A percentile compares a stretch with the other conserved stretches of the same genome.
Evolutionary conservation across 2,797 vertebrate species (phyloP).

Genomic region (Phalanger gymnotis): DNA sequence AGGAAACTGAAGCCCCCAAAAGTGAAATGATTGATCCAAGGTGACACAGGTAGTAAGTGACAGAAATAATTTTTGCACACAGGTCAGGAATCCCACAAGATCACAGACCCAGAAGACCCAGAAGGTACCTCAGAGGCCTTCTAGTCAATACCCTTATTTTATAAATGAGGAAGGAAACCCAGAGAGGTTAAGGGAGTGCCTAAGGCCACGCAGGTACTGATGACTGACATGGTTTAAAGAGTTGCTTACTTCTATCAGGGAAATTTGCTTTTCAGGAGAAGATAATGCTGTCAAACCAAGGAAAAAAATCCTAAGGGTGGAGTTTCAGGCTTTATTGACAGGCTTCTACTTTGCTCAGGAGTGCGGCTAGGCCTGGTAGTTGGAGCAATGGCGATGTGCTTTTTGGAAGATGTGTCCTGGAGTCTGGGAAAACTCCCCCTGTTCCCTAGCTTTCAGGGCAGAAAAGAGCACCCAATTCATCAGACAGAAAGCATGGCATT

Average conservation of each 20-base stretch:
- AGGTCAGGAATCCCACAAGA: not conserved
- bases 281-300: not conserved
- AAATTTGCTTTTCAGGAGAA: not conserved
- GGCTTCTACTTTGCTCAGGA: not conserved
- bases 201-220: not conserved
- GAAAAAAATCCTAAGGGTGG: not conserved
- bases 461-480: conserved; percentile 44
- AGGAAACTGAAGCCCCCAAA: not conserved
- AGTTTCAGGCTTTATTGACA: not conserved
- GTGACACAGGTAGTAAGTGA: not conserved
- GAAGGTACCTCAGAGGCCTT: not conserved
- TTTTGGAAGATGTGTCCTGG: not conserved
- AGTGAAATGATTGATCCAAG: not conserved
- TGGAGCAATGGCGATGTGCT: not conserved
- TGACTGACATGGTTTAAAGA: not conserved
- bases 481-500: conserved; percentile 43
- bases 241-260: not conserved
- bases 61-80: not conserved
- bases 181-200: not conserved
- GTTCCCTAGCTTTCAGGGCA: conserved; percentile 21
- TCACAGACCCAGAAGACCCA: not conserved
- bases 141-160: not conserved
- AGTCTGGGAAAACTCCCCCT: not conserved
- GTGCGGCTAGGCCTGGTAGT: not conserved
- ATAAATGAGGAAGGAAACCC: not conserved